Evolutionary conservation across 2,113 vertebrate genomes (phyloP).

Genomic region (Lonchura striata): DNA sequence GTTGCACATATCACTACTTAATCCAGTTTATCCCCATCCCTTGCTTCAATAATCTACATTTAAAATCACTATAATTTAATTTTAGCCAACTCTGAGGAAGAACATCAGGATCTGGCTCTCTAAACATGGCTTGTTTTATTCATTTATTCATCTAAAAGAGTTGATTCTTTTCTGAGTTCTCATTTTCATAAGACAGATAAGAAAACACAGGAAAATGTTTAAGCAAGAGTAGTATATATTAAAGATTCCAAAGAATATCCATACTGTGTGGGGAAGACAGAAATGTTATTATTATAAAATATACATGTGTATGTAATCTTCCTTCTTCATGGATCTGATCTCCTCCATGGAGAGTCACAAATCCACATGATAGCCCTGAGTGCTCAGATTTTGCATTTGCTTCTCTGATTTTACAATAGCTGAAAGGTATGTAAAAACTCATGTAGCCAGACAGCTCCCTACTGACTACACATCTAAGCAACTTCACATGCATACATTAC

Average conservation of each 20-base stretch:
- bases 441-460: conserved; percentile 57
- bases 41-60: background rate
- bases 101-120: background rate
- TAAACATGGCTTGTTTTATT: background rate
- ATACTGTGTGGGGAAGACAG: background rate
- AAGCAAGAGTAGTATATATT: background rate
- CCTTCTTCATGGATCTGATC: conserved; percentile 24
- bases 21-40: background rate
- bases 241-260: background rate
- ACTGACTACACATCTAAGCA: conserved; percentile 48
- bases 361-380: conserved; percentile 51
- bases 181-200: background rate
- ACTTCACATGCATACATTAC: conserved; percentile 63
- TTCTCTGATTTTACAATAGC: conserved; percentile 49
- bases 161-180: background rate
- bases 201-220: background rate
- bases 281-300: conserved; percentile 46
- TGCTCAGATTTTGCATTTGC: conserved; percentile 47
- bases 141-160: background rate
- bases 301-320: conserved; percentile 34
- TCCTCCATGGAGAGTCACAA: conserved; percentile 55
- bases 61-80: background rate
- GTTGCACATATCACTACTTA: background rate
- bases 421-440: conserved; percentile 60
- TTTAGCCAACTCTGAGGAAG: background rate